Base-by-base conservation (phyloP, 2,113 vertebrate species). In the Halichoeres trimaculatus region DNA sequence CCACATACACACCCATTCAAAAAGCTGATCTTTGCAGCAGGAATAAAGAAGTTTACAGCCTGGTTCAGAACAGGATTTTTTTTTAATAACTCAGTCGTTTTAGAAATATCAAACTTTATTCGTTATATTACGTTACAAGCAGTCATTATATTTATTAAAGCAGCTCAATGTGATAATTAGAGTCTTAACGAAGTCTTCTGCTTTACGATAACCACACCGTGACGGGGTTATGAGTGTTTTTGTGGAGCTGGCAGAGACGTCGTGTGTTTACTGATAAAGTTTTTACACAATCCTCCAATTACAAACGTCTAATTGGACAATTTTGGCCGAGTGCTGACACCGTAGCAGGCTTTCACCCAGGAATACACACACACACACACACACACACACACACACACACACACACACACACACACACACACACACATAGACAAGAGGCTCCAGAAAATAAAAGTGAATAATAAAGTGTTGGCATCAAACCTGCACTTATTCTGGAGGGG, bases 401-500 rank as follows among this genome's bases (percentile, higher is more conserved):
- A 54, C 62, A 48, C 63, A 56, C 51, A 53, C 36, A 73, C 57
- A 48, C 52, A 23, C 35, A 57, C 36, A 36, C 26, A 60, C 11
- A 61, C 57, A 58, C 13, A 51, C 20, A 60, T 55, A 65, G 34
- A 40, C 10, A 47, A 5, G 30, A 50, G 58, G 34, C 64, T 26
- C 17, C 17, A n/a, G 23, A n/a, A 59, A 76, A 76, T 63, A 17
- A 89, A 90, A 78, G 70, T 57, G 78, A 89, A 93, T 90, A 93
- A 93, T 90, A 92, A 91, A 91, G 83, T 88, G 85, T 54, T 90
- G 86, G 89, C 91, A 93, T 91, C 76, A 87, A 90, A 89, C 87
- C 71, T 6, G 83, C 77, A 82, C 80, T 91, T 90, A 87, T 90
- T 91, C 84, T 85, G 60, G 87, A 81, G 67, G 68, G 70, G 78